Conservation (phyloP, 2,888 invertebrate species). For the Matsumyia berberina region DNA sequence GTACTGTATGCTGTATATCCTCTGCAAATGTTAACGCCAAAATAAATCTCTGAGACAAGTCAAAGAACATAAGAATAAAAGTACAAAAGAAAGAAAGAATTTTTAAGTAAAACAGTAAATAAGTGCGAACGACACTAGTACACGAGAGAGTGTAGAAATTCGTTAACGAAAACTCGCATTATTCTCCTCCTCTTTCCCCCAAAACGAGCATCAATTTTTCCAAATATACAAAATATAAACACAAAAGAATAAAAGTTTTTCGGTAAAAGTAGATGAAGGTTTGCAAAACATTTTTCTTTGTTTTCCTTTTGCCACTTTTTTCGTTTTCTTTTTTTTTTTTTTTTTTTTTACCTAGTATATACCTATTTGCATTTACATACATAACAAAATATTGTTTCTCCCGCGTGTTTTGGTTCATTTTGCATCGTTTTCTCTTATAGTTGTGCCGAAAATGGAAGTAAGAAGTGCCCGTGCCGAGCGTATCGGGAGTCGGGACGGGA, state of each 20-base stretch:
- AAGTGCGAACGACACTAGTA: constrained; percentile 54
- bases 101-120: constrained; percentile 34
- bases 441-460: neutral
- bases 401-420: constrained; percentile 68
- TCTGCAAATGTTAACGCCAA: constrained; percentile 71
- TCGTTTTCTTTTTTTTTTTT: constrained; percentile 28
- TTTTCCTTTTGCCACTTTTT: constrained; percentile 70
- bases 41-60: constrained; percentile 64
- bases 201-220: constrained; percentile 52
- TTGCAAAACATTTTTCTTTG: constrained; percentile 75
- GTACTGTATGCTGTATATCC: constrained; percentile 71
- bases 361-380: constrained; percentile 48
- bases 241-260: constrained; percentile 67
- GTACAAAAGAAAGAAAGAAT: constrained; percentile 24
- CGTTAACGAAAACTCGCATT: constrained; percentile 29
- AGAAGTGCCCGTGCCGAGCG: constrained; percentile 4
- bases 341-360: constrained; percentile 24
- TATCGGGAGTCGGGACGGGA: too few relatives aligned
- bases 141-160: constrained; percentile 46
- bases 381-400: constrained; percentile 59
- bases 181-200: constrained; percentile 15
- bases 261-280: constrained; percentile 78
- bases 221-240: constrained; percentile 43
- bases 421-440: constrained; percentile 23
- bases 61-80: constrained; percentile 3